Evolutionary conservation across 1,140 invertebrate genomes (phyloP), one percentile per base, ranked within the genome.

Genomic region (Harpegnathos saltator): DNA sequence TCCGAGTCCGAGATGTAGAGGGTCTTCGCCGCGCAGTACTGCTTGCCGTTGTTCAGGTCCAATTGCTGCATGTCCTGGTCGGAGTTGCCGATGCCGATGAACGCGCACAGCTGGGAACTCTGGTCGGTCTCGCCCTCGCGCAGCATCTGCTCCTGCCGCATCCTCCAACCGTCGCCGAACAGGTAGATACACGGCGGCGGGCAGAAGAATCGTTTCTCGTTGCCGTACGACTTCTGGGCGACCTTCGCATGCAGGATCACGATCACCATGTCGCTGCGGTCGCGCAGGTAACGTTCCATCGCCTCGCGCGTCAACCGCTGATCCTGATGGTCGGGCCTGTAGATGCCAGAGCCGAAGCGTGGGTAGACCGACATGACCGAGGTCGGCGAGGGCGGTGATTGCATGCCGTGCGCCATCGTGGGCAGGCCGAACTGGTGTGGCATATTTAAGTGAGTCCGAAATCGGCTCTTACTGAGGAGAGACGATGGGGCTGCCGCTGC

Each of bases 141-240:
- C 75, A 98, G 93, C 96, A 99, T 97, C 90, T 98, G 97, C 90
- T 99, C 98, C 84, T 98, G 97, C 61, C 99, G 97, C 93, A 98
- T 95, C 87, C 98, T 96, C 99, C 99, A 99, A 1, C 99, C 99
- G 89, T 98, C 98, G 3, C 99, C 99, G 92, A 98, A 98, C 52
- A 99, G 94, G 94, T 99, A 99, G 89, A 99, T 99, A 94, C 99
- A 99, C 0, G 99, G 99, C 0, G 99, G 99, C 0, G 99, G 99
- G 92, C 99, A 99, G 94, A 99, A 99, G 95, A 99, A 99, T 82
- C 99, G 95, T 94, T 99, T 99, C 92, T 99, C 99, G 94, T 99
- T 99, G 65, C 99, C 99, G 93, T 99, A 99, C 0, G 99, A 99
- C 92, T 99, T 99, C 94, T 99, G 99, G 19, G 99, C 99, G 38